Percentiles rank a stretch among this genome's conserved stretches.
Conservation (phyloP, 1,140 invertebrate species). For the Brachionus calyciflorus region DNA sequence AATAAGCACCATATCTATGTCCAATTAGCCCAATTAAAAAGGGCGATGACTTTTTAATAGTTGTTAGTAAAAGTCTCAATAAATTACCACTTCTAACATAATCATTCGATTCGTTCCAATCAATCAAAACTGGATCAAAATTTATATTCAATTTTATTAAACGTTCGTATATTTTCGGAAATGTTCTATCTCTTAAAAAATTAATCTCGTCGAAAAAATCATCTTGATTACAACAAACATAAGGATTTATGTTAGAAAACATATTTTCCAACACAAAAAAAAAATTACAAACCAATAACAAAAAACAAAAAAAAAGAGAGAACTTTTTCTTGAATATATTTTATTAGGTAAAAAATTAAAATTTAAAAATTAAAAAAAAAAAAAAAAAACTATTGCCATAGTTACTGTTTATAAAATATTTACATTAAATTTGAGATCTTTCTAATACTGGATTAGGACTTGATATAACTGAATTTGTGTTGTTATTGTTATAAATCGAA, state of each 20-base stretch:
- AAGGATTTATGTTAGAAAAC: slow-evolving; percentile 37
- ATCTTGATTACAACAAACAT: slow-evolving; percentile 31
- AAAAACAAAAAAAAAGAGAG: neutral
- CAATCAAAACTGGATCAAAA: slow-evolving; percentile 30
- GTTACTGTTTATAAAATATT: slow-evolving; percentile 13
- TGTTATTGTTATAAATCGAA: neutral
- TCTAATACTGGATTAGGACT: slow-evolving; percentile 22
- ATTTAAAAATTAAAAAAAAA: neutral
- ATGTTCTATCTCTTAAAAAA: slow-evolving; percentile 11
- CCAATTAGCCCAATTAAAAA: slow-evolving; percentile 58
- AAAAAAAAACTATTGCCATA: slow-evolving; percentile 9
- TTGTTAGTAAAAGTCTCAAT: slow-evolving; percentile 52
- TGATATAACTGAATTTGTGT: too few species aligned
- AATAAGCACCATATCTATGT: slow-evolving; percentile 53
- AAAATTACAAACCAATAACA: neutral
- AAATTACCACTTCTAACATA: slow-evolving; percentile 51
- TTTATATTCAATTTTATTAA: slow-evolving; percentile 7
- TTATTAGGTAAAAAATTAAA: slow-evolving; percentile 38
- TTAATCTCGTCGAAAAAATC: slow-evolving; percentile 24
- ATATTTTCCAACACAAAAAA: neutral
- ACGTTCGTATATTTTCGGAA: neutral
- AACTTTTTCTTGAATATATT: neutral
- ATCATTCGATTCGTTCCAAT: slow-evolving; percentile 47
- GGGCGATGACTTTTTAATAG: slow-evolving; percentile 52
- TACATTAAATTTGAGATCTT: slow-evolving; percentile 20